A percentile compares a stretch with the other conserved stretches of the same genome.
Conservation (phyloP, 2,797 vertebrate species). For the Hemitrygon akajei region DNA sequence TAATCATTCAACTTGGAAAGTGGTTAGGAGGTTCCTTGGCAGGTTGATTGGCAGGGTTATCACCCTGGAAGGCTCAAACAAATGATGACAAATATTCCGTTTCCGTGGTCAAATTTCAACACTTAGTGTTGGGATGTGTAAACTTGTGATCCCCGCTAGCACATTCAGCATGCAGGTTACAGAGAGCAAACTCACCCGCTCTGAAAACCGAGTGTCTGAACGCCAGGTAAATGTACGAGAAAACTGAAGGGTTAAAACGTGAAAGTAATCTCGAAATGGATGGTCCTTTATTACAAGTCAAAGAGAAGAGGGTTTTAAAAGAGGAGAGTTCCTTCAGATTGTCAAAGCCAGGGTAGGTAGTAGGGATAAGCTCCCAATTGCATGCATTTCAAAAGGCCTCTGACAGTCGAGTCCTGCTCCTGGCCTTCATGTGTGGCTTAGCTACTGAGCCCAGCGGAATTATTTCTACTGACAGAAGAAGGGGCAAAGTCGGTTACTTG, state of each 20-base stretch:
- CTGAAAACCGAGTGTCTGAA: neutral
- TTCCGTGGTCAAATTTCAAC: neutral
- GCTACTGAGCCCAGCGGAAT: no score
- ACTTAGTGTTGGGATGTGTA: no score
- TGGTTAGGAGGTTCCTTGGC: neutral
- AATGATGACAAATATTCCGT: neutral
- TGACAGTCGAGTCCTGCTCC: no score
- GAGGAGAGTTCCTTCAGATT: neutral
- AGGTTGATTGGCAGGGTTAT: neutral
- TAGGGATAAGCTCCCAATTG: no score
- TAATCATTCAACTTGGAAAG: neutral
- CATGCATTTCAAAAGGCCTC: no score
- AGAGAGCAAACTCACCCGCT: neutral
- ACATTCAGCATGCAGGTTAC: neutral
- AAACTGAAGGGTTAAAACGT: neutral
- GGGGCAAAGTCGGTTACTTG: no score
- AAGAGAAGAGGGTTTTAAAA: neutral
- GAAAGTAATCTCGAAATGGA: neutral
- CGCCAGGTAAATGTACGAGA: neutral
- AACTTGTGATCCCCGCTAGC: neutral
- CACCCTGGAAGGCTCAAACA: neutral
- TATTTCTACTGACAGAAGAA: no score
- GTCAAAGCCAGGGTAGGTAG: no score
- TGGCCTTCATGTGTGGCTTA: no score
- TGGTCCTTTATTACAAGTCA: neutral